phyloP scores from a whole-genome alignment of 2,797 vertebrate genomes.

The Labeo calbasu region DNA sequence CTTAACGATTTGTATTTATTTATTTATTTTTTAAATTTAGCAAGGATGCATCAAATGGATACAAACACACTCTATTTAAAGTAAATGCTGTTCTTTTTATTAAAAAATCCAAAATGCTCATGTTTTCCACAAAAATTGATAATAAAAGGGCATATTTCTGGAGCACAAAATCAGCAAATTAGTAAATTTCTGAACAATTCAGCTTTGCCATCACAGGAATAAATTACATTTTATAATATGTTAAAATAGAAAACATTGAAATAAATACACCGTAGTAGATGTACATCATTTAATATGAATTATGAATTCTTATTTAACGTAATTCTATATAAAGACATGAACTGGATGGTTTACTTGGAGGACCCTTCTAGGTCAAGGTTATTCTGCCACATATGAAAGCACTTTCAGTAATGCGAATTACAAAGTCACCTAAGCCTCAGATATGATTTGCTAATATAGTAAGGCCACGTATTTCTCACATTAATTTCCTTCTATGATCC shows the following conservation, averaged over 20 bases:
- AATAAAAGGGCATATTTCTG: not conserved
- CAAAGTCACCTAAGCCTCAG: slow-evolving; percentile 32
- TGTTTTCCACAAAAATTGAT: not conserved
- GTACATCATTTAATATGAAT: not conserved
- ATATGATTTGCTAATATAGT: slow-evolving; percentile 11
- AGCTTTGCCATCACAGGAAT: not conserved
- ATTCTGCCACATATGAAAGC: not conserved
- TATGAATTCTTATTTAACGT: not conserved
- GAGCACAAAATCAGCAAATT: not conserved
- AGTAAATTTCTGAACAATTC: not conserved
- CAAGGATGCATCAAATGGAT: not conserved
- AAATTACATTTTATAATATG: not conserved
- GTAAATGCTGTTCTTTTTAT: not conserved
- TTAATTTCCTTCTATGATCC: slow-evolving; percentile 12
- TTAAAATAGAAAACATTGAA: not conserved
- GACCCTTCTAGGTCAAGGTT: not conserved
- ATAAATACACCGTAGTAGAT: not conserved
- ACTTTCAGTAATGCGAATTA: not conserved
- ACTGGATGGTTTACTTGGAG: slow-evolving; percentile 4
- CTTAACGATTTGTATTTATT: too few species aligned
- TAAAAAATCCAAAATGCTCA: not conserved
- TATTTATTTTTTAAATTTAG: not conserved
- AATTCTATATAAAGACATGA: slow-evolving; percentile 1
- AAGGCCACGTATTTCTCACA: slow-evolving; percentile 14
- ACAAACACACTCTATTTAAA: not conserved